Conservation (phyloP, 2,888 invertebrate species). For the Epirrhoe tristata region DNA sequence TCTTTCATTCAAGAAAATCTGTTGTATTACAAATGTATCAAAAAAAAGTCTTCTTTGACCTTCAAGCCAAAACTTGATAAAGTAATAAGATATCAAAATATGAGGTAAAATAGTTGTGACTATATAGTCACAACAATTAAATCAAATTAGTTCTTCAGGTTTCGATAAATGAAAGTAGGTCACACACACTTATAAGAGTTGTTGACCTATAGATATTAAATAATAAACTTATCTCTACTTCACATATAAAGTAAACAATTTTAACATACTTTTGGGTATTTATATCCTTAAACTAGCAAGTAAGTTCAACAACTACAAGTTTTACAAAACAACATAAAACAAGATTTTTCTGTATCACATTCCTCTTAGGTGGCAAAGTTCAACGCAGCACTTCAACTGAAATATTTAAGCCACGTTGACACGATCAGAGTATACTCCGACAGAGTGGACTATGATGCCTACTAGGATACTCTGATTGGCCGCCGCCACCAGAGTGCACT, state of each 20-base stretch:
- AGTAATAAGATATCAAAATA: constrained; percentile 7
- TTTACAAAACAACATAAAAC: no score
- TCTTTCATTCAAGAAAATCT: background rate
- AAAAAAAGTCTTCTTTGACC: constrained; percentile 9
- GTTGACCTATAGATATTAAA: background rate
- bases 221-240: background rate
- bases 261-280: no score
- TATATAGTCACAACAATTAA: background rate
- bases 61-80: constrained; percentile 17
- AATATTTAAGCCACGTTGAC: no score
- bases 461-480: no score
- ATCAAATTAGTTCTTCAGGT: background rate
- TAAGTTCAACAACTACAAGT: no score
- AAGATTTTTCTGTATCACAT: no score
- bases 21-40: background rate
- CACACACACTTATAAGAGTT: background rate
- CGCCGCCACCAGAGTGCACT: no score
- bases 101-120: constrained; percentile 7
- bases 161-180: constrained; percentile 8
- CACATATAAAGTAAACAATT: no score
- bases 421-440: no score
- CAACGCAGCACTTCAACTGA: background rate
- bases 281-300: no score
- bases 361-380: no score
- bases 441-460: no score